Conservation (phyloP, 2,888 invertebrate species). For the Microctonus hyperodae region DNA sequence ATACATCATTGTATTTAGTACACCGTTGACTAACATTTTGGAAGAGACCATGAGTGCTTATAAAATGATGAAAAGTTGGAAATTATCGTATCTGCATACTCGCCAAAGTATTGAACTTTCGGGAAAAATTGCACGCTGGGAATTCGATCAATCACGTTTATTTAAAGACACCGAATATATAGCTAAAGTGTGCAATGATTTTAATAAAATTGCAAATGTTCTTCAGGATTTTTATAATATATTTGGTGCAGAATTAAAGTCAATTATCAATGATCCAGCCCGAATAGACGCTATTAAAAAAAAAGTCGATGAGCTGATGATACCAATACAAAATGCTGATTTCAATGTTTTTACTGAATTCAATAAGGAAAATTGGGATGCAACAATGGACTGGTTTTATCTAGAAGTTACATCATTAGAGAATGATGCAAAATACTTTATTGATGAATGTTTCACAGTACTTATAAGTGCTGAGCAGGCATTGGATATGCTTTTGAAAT, state of each 20-base stretch:
- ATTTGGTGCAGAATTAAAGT: constrained; percentile 85
- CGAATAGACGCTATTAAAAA: constrained; percentile 86
- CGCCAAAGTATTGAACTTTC: constrained; percentile 85
- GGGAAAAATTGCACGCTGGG: constrained; percentile 89
- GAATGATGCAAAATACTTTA: constrained; percentile 82
- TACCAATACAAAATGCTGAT: constrained; percentile 72
- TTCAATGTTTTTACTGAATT: constrained; percentile 84
- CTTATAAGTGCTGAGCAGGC: constrained; percentile 85
- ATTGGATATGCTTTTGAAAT: constrained; percentile 79
- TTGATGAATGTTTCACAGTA: constrained; percentile 84
- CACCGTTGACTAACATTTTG: constrained; percentile 67
- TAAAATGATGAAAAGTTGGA: constrained; percentile 78
- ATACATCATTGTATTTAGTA: constrained; percentile 57
- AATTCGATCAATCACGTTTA: constrained; percentile 83
- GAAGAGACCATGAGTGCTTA: constrained; percentile 68
- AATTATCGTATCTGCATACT: constrained; percentile 76
- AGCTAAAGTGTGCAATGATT: constrained; percentile 78
- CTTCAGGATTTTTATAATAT: constrained; percentile 89
- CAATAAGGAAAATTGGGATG: constrained; percentile 87
- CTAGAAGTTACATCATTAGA: constrained; percentile 78
- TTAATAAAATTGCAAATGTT: constrained; percentile 80
- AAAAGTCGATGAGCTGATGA: constrained; percentile 78
- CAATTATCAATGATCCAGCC: constrained; percentile 85
- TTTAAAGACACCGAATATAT: constrained; percentile 89
- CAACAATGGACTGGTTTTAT: constrained; percentile 79